A percentile compares a stretch with the other conserved stretches of the same genome.
phyloP scores from a whole-genome alignment of 2,113 vertebrate genomes.

The Fulica atra region DNA sequence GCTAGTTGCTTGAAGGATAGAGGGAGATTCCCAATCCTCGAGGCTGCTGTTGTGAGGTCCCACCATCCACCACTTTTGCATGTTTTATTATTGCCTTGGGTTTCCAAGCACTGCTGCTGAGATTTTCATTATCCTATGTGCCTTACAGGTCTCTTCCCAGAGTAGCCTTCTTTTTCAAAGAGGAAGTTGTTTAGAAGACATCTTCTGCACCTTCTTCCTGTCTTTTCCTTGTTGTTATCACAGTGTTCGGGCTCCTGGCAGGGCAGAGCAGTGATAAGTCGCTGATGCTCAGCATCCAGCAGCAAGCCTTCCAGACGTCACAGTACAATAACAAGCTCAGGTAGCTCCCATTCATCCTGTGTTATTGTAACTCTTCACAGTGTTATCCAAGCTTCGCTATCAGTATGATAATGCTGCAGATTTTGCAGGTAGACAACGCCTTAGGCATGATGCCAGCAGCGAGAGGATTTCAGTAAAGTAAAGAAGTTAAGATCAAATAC shows the following conservation, averaged over 20 bases:
- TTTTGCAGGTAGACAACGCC: not conserved
- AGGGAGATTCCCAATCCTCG: not conserved
- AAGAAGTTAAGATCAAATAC: not conserved
- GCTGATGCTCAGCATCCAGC: not conserved
- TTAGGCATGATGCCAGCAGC: not conserved
- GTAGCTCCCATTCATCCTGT: not conserved
- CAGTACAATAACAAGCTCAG: not conserved
- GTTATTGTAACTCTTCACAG: not conserved
- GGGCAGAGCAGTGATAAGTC: not conserved
- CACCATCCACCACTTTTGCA: not conserved
- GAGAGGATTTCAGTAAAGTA: not conserved
- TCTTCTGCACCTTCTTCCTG: not conserved
- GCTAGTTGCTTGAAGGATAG: not conserved
- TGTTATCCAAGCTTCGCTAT: not conserved
- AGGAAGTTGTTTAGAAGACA: not conserved
- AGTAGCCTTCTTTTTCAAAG: not conserved
- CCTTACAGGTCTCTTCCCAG: not conserved
- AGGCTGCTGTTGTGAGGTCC: not conserved
- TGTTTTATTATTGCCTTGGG: not conserved
- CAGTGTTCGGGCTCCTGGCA: not conserved
- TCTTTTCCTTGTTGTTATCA: not conserved
- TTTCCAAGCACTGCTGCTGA: not conserved
- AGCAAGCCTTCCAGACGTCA: not conserved
- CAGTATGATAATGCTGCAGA: not conserved
- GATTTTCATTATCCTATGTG: not conserved